Percentiles rank a stretch among this genome's conserved stretches.
phyloP scores from a whole-genome alignment of 2,888 invertebrate genomes.

The Lymantria monacha region DNA sequence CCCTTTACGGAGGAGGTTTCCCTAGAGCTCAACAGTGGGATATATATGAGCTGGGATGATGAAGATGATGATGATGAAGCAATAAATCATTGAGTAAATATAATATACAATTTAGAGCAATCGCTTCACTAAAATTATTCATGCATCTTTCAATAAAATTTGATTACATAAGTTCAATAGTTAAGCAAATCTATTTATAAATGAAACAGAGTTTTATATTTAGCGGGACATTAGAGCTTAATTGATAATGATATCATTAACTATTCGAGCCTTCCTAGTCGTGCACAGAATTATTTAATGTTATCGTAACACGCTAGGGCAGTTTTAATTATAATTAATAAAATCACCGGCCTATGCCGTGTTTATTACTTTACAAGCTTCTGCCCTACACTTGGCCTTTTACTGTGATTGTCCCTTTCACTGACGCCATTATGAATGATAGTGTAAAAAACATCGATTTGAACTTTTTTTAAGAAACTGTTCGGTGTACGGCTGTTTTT shows the following conservation, averaged over 20 bases:
- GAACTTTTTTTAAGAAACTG: no score
- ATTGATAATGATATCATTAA: constrained; percentile 52
- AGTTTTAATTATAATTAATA: background rate
- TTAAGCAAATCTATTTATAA: constrained; percentile 20
- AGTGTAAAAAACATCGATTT: no score
- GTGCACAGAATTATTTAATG: constrained; percentile 42
- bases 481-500: no score
- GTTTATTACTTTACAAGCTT: background rate
- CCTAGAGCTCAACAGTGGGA: no score
- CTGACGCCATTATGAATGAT: no score
- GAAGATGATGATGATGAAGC: no score
- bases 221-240: constrained; percentile 39
- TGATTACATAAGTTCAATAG: constrained; percentile 4
- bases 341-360: background rate
- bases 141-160: background rate
- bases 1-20: no score
- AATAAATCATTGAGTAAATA: no score
- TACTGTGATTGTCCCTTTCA: no score
- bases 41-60: no score
- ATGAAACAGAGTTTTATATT: constrained; percentile 31
- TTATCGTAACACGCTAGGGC: constrained; percentile 45
- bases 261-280: constrained; percentile 35
- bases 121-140: background rate
- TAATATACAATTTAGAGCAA: background rate
- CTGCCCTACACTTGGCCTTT: no score